These are phyloP conservation scores for Xyliphius kryptos DNA, from an alignment of 2,113 vertebrate genomes.

Conservation along the genomic window DNA sequence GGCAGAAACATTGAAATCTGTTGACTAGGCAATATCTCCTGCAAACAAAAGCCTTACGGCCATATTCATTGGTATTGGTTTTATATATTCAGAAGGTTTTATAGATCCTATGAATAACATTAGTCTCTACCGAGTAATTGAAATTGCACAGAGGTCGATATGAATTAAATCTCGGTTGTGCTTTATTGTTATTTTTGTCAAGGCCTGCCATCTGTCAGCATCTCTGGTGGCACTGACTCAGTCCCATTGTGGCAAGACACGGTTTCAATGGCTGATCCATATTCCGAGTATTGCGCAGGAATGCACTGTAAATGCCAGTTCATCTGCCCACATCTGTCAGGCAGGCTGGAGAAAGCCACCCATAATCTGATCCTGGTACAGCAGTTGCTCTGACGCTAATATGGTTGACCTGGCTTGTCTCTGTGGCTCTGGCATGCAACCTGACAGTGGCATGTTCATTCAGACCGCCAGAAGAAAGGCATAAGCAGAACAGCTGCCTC, in stretches of 20 bases:
- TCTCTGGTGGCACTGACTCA: neutral
- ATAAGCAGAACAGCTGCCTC: neutral
- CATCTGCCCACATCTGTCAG: neutral
- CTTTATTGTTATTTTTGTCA: neutral
- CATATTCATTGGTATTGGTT: neutral
- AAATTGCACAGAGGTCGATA: neutral
- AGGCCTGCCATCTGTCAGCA: constrained; percentile 6
- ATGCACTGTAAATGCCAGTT: neutral
- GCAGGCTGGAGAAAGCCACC: neutral
- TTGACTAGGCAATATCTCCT: constrained; percentile 8
- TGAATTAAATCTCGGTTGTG: neutral
- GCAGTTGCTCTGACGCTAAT: constrained; percentile 2
- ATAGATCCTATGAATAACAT: neutral
- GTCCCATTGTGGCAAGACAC: neutral
- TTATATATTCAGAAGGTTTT: neutral
- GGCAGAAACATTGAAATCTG: constrained; percentile 12
- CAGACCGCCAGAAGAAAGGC: neutral
- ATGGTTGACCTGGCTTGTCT: constrained; percentile 5
- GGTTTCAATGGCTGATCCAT: neutral
- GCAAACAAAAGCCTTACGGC: neutral
- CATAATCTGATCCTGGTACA: constrained; percentile 5
- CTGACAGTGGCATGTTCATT: neutral
- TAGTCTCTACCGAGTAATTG: neutral
- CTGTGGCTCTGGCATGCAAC: neutral
- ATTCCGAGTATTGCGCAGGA: neutral